Conservation (phyloP, 1,140 invertebrate genomes). For the Apis florea region DNA sequence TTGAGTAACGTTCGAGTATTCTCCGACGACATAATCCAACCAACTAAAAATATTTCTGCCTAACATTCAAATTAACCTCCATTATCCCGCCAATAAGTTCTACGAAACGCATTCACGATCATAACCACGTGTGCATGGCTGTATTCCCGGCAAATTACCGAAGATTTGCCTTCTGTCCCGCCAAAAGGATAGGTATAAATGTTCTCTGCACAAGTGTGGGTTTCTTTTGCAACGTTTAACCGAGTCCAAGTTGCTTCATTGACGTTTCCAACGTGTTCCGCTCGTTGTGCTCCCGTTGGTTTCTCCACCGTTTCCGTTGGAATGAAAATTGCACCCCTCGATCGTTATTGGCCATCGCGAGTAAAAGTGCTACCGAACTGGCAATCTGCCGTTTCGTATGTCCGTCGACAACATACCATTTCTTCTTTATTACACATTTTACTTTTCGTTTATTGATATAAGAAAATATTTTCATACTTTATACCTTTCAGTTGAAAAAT, state of each 20-base stretch:
- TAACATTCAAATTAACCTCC: constrained; percentile 15
- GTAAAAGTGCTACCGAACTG: constrained; percentile 25
- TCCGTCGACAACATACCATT: background rate
- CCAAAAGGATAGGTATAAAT: background rate
- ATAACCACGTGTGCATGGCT: background rate
- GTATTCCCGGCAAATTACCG: constrained; percentile 21
- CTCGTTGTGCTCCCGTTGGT: constrained; percentile 37
- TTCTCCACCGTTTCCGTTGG: constrained; percentile 61
- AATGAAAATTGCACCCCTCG: constrained; percentile 71
- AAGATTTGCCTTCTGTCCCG: constrained; percentile 1
- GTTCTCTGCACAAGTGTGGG: too few relatives aligned
- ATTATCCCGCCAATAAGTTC: constrained; percentile 29
- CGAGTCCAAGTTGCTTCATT: constrained; percentile 26
- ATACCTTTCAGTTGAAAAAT: background rate
- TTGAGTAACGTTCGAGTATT: too few relatives aligned
- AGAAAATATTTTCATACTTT: background rate
- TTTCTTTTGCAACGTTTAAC: background rate
- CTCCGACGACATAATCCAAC: too few relatives aligned
- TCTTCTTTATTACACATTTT: background rate
- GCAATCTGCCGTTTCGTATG: background rate
- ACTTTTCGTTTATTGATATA: too few relatives aligned
- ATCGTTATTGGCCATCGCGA: constrained; percentile 58
- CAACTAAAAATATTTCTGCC: background rate
- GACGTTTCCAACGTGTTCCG: constrained; percentile 36
- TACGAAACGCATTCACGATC: background rate